Percentiles rank a stretch among this genome's conserved stretches.
Conservation (phyloP, 2,888 invertebrate species). For the Parasteatoda lunata region DNA sequence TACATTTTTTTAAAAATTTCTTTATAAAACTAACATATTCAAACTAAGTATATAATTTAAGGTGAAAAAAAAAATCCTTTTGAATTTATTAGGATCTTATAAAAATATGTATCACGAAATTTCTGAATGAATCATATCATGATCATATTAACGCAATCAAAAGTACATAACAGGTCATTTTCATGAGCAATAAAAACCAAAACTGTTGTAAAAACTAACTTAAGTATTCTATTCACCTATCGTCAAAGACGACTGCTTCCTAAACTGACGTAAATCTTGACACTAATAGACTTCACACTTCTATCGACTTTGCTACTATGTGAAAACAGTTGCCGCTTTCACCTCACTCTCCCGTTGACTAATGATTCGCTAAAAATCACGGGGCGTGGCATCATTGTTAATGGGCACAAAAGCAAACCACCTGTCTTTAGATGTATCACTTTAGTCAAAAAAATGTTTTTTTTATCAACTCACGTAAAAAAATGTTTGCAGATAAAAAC, state of each 20-base stretch:
- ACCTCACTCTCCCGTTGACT: not conserved
- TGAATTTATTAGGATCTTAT: no score
- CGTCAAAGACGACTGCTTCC: not conserved
- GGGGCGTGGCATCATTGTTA: not conserved
- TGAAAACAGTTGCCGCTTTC: constrained; percentile 12
- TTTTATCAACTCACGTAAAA: no score
- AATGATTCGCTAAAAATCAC: not conserved
- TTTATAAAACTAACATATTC: no score
- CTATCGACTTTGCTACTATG: constrained; percentile 6
- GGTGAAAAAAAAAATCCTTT: no score
- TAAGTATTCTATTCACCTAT: not conserved
- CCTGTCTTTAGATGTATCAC: not conserved
- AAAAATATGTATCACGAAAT: no score
- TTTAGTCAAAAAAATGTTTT: no score
- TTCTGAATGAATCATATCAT: no score
- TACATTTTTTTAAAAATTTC: no score
- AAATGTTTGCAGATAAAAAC: no score
- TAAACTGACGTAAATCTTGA: constrained; percentile 8
- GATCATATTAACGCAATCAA: no score
- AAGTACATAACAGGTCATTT: no score
- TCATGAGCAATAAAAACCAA: not conserved
- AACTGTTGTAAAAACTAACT: not conserved
- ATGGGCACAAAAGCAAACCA: not conserved
- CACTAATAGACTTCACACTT: constrained; percentile 57
- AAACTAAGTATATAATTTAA: no score